Conservation (phyloP, 2,888 invertebrate species). For the Cheilosia soror region DNA sequence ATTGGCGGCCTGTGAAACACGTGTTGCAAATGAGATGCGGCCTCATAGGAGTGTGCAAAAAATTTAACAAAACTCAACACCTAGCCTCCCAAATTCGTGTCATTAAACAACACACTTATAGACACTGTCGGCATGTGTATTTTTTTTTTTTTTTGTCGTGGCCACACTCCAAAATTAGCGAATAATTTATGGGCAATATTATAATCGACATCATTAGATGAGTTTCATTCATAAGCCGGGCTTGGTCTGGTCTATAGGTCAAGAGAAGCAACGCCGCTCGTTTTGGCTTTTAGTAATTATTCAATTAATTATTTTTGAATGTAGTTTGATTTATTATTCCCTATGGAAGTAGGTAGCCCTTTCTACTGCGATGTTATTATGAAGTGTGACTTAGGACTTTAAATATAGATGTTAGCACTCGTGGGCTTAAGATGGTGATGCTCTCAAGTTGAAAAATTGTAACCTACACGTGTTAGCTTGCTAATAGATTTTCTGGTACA, state of each 20-base stretch:
- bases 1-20: conserved; percentile 7
- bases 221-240: conserved; percentile 39
- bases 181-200: conserved; percentile 12
- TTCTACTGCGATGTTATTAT: background rate
- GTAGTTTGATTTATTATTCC: background rate
- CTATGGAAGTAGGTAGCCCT: background rate
- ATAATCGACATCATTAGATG: conserved; percentile 14
- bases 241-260: conserved; percentile 26
- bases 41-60: conserved; percentile 11
- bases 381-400: too few species aligned
- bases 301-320: background rate
- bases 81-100: background rate
- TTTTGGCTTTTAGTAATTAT: background rate
- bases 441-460: too few species aligned
- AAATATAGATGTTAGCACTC: too few species aligned
- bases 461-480: too few species aligned
- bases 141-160: background rate
- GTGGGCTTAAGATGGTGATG: too few species aligned
- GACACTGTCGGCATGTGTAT: background rate
- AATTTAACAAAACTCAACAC: conserved; percentile 1
- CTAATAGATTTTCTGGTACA: too few species aligned
- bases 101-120: background rate
- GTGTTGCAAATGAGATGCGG: conserved; percentile 28
- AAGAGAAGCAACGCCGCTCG: conserved; percentile 5
- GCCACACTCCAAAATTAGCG: conserved; percentile 16